Conservation (phyloP, 2,797 vertebrate species). For the Threskiornis aethiopicus region DNA sequence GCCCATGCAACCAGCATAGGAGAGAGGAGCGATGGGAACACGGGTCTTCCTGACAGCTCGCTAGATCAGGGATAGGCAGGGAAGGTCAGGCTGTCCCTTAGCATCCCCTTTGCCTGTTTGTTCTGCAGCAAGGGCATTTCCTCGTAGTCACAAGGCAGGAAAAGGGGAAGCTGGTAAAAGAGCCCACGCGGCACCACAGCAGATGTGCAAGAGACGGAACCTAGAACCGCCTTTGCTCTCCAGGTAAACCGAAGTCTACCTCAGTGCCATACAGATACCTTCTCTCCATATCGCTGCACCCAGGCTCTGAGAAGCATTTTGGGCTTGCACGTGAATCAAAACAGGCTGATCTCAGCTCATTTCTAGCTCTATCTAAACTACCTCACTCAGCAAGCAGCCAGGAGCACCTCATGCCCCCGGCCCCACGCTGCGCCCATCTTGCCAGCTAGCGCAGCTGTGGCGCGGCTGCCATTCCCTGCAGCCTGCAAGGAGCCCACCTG, state of each 20-base stretch:
- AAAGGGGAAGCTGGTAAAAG: not conserved
- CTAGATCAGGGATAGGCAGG: not conserved
- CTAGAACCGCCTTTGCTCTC: not conserved
- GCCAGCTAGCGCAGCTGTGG: not conserved
- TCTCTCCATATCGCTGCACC: not conserved
- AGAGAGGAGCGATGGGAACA: not conserved
- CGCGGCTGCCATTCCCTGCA: slow-evolving; percentile 1
- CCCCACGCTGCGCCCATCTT: not conserved
- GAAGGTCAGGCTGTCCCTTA: not conserved
- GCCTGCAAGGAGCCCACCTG: slow-evolving; percentile 30
- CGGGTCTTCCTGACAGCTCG: not conserved
- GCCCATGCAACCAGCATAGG: no score
- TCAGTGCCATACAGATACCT: not conserved
- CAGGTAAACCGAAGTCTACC: not conserved
- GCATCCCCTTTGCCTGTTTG: not conserved
- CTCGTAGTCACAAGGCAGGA: not conserved
- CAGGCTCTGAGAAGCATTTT: not conserved
- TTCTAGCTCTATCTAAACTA: not conserved
- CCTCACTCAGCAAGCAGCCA: not conserved
- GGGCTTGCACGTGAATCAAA: not conserved
- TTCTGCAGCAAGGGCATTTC: not conserved
- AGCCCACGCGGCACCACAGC: not conserved
- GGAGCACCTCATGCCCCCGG: not conserved
- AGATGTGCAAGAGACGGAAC: not conserved
- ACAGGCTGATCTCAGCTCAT: not conserved